A percentile compares a stretch with the other conserved stretches of the same genome.
phyloP scores from a whole-genome alignment of 1,140 invertebrate genomes.

The Sitophilus oryzae region DNA sequence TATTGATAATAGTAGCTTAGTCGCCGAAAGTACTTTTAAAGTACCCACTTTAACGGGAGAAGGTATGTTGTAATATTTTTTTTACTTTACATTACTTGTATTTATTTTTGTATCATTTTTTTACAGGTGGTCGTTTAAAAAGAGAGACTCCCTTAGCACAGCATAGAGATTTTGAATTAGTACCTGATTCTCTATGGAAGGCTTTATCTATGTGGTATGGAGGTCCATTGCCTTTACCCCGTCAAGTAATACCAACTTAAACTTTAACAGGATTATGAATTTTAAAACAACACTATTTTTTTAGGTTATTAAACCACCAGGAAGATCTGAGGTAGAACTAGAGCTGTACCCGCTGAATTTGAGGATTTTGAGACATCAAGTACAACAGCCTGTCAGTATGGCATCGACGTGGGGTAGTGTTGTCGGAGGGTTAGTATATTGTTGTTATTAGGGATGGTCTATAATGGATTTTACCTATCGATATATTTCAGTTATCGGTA shows the following conservation, averaged over 20 bases:
- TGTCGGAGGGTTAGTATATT: slow-evolving; percentile 38
- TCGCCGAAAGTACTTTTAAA: slow-evolving; percentile 56
- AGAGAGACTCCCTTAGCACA: slow-evolving; percentile 62
- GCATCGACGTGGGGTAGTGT: slow-evolving; percentile 35
- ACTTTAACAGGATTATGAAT: background rate
- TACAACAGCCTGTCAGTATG: slow-evolving; percentile 21
- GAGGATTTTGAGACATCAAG: slow-evolving; percentile 65
- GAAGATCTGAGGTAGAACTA: slow-evolving; percentile 57
- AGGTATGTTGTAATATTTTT: slow-evolving; percentile 41
- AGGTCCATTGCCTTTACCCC: slow-evolving; percentile 68
- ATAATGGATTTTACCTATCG: no score
- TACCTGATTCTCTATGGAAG: slow-evolving; percentile 80
- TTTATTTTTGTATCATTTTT: background rate
- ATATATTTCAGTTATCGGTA: no score
- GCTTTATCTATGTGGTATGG: slow-evolving; percentile 81
- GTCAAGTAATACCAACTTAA: slow-evolving; percentile 55
- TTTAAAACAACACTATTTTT: no score
- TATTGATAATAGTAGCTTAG: slow-evolving; percentile 69
- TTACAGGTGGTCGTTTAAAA: slow-evolving; percentile 61
- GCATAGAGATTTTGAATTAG: slow-evolving; percentile 73
- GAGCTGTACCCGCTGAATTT: slow-evolving; percentile 78
- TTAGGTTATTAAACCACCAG: slow-evolving; percentile 34
- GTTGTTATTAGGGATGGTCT: no score
- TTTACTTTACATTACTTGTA: background rate
- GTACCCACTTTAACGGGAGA: slow-evolving; percentile 74